phyloP scores from a whole-genome alignment of 1,140 invertebrate genomes.

The Drosophila kepulauana region DNA sequence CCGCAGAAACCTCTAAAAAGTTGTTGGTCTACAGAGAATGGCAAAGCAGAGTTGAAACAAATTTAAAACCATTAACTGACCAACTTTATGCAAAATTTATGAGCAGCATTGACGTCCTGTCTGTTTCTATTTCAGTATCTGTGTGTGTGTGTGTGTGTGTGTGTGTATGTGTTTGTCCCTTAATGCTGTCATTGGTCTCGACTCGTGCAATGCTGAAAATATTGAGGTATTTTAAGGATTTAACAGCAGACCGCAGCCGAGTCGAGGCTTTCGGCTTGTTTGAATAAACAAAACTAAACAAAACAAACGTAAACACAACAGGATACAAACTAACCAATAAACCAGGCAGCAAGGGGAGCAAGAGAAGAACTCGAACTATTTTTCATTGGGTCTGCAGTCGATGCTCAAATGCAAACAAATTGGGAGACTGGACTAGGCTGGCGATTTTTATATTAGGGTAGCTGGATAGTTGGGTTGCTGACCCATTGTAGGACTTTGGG shows the following conservation, averaged over 20 bases:
- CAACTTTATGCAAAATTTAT: constrained; percentile 56
- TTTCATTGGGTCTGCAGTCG: constrained; percentile 25
- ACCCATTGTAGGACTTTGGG: constrained; percentile 46
- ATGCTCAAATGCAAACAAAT: constrained; percentile 26
- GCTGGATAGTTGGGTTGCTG: constrained; percentile 21
- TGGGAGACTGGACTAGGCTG: constrained; percentile 9
- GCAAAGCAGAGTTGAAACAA: constrained; percentile 39
- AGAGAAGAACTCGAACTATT: constrained; percentile 26
- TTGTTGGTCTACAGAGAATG: constrained; percentile 22
- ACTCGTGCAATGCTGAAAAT: constrained; percentile 37
- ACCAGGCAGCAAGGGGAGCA: constrained; percentile 13
- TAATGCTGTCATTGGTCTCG: constrained; percentile 32
- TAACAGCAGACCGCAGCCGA: constrained; percentile 46
- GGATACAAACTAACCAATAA: constrained; percentile 49
- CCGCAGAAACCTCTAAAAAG: constrained; percentile 36
- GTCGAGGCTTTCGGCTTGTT: constrained; percentile 35
- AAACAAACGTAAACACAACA: constrained; percentile 19
- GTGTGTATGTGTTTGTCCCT: constrained; percentile 26
- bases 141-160: not conserved
- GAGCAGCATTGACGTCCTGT: constrained; percentile 36
- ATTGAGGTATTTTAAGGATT: constrained; percentile 60
- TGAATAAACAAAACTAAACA: constrained; percentile 50
- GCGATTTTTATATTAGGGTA: not conserved
- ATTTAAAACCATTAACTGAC: constrained; percentile 56
- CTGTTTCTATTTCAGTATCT: not conserved